Base-by-base conservation (phyloP, 2,113 vertebrate species). In the Chloropsis hardwickii region DNA sequence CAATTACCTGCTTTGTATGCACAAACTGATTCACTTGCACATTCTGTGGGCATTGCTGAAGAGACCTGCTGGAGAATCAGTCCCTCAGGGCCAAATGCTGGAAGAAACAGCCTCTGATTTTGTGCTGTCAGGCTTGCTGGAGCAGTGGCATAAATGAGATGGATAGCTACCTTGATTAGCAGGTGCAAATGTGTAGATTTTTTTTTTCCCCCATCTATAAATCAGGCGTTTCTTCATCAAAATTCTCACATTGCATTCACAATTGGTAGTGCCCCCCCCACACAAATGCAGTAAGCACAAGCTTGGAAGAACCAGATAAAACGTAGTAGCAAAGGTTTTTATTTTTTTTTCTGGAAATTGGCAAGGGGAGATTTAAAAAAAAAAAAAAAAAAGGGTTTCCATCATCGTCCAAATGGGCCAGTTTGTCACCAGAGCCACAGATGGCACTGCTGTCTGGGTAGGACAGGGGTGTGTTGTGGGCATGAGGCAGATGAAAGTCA, bases 1-100 rank as follows among this genome's bases (percentile, higher is more conserved):
- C 94, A 94, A 88, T 94, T 92, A 86, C 92, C 88, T 96, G 92
- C 92, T 97, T 95, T 96, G 95, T 96, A 96, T 96, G 95, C 95
- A 93, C 87, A 86, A 90, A 78, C 82, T 22, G 31, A 92, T 90
- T 93, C 92, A 86, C 82, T 96, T 83, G 76, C 80, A 81, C 88
- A 95, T 96, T 95, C 95, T 47, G 88, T 40, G 86, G 90, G 95
- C 94, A 96, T 81, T 22, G 13, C 92, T 94, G 88, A 88, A 90
- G 93, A 96, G 95, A 86, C 94, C 94, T 96, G 95, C 95, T 95
- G 93, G 92, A 96, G 95, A 96, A 97, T 95, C 76, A 61, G 88
- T 96, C 95, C 93, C 94, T 81, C 51, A 92, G 92, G 95, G 93
- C 92, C 96, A 88, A 86, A 81, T 42, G 57, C 82, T 92, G 93